Conservation (phyloP, 2,888 invertebrate species). For the Dendrolimus pini region DNA sequence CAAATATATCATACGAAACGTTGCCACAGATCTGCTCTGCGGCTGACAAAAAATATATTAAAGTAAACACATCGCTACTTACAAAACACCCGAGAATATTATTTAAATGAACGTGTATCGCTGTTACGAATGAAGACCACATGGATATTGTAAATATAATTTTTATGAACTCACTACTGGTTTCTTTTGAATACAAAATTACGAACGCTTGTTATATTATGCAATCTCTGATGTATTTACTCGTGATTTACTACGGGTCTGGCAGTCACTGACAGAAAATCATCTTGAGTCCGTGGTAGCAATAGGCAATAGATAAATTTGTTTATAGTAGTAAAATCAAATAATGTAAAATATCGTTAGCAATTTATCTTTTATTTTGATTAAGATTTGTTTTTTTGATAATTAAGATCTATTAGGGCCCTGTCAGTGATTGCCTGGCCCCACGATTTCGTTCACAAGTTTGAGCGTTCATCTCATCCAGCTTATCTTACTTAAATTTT, state of each 20-base stretch:
- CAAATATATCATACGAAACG: slow-evolving; percentile 67
- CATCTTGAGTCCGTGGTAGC: too few species aligned
- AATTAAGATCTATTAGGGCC: neutral
- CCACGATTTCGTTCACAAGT: slow-evolving; percentile 18
- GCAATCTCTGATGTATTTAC: slow-evolving; percentile 16
- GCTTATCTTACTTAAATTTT: slow-evolving; percentile 49
- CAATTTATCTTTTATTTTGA: too few species aligned
- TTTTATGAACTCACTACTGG: slow-evolving; percentile 41
- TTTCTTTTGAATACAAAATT: slow-evolving; percentile 55
- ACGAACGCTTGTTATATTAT: slow-evolving; percentile 22
- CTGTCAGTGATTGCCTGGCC: neutral
- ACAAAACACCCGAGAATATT: slow-evolving; percentile 43
- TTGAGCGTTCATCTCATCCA: slow-evolving; percentile 24
- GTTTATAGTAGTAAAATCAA: too few species aligned
- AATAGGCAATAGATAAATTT: too few species aligned
- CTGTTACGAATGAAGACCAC: slow-evolving; percentile 73
- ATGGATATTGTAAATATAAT: slow-evolving; percentile 64
- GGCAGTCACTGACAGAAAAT: neutral
- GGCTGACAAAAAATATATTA: slow-evolving; percentile 47
- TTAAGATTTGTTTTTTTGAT: too few species aligned
- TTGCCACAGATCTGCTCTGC: slow-evolving; percentile 49
- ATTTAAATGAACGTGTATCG: slow-evolving; percentile 61
- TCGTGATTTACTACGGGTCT: slow-evolving; percentile 19
- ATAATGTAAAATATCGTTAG: too few species aligned
- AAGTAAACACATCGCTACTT: slow-evolving; percentile 33